Evolutionary conservation across 2,797 vertebrate genomes (phyloP), one percentile per base, ranked within the genome.

Genomic region (Macropus fuliginosus): DNA sequence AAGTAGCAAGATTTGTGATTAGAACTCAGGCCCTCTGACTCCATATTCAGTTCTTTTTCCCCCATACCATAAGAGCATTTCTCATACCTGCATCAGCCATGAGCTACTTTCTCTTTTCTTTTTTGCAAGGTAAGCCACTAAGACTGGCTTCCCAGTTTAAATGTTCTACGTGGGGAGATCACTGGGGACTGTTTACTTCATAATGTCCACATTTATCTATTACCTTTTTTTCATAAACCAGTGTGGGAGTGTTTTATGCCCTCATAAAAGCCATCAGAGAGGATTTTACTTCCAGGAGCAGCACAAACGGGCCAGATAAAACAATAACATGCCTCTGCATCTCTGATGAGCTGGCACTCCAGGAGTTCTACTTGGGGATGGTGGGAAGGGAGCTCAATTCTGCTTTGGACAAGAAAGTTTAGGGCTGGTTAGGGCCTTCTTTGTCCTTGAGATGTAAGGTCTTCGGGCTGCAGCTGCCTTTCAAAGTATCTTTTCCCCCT

Each of bases 1-100:
- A 87, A 87, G 40, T 50, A 24, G 40, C 10, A 3, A 87, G 10
- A 50, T 28, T 50, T 87, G 10, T 46, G 40, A 46, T 87, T 87
- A 50, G 9, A 87, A 46, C 24, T 50, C 21, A 50, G 74, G 40
- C 9, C 40, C 40, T 87, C 21, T 87, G 31, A 50, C 40, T 24
- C 8, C 24, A 4, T 27, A 87, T 50, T 87, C 66, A 46, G n/a
- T 81, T n/a, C 34, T 74, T 24, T 87, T 46, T 27, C 9, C 1
- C 74, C 3, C 24, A 10, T 3, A 2, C 40, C 21, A 87, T 46
- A 28, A 28, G 46, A 50, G 3, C 40, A 87, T 46, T 87, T 40
- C 40, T 87, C 2, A 31, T 0, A 9, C 6, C 40, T 1, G 1
- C 0, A 3, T 54, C 52, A 10, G 27, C 13, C 55, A 3, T 8